Base-by-base conservation (phyloP, 1,140 invertebrate species). In the Dendrolimus kikuchii region DNA sequence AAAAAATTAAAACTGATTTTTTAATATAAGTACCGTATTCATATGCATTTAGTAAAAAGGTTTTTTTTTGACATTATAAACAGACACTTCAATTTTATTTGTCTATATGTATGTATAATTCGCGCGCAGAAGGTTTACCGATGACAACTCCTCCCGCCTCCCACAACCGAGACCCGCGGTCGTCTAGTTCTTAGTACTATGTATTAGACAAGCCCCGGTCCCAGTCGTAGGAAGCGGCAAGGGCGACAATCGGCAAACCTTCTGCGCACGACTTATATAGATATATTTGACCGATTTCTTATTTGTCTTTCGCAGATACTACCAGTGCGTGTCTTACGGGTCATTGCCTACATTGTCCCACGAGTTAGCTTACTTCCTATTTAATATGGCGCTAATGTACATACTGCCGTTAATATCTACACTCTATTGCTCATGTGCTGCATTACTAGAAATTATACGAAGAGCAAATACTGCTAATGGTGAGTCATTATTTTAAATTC, bases 301-400 rank as follows among this genome's bases (percentile, higher is more conserved):
- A 45, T n/a, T 9, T 8, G 6, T 9, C 57, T 4, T 52, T 74
- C 66, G 5, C 71, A 85, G 83, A 89, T 97, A 94, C 81, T 90
- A 91, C 65, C 95, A 97, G 63, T 97, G 95, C 76, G 91, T 96
- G 48, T 92, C 93, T 1, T 93, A 92, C 68, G 91, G 94, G 62
- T 89, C 90, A 6, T 92, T 95, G 66, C 89, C 91, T 10, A 90
- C 90, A 5, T 81, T 89, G 40, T 82, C 87, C 0, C 91, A 94
- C 57, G 93, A 96, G 78, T 71, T 95, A 44, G 88, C 90, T 1
- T 97, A 97, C 79, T 91, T 90, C 50, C 77, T 95, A 1, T 91
- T 94, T 46, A 93, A 92, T 42, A 95, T 96, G 92, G 67, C 92
- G 4, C 90, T 94, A 65, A 95, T 97, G 92, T 98, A 98, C 81